These are phyloP conservation scores for Pammene fasciana DNA, from an alignment of 2,888 invertebrate species.

Conservation along the genomic window DNA sequence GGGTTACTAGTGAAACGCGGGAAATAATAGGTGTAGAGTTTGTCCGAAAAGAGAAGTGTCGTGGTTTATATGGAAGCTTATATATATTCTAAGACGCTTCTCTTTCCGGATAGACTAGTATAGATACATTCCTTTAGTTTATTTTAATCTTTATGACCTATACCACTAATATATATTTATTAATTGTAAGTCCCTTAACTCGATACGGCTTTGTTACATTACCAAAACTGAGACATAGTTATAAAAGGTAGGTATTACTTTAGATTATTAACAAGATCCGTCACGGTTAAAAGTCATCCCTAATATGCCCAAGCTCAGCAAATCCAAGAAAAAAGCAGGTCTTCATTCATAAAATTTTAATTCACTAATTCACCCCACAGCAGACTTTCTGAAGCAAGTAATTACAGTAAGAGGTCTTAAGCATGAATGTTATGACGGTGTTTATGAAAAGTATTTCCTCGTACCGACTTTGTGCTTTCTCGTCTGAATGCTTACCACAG, in stretches of 20 bases:
- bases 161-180: neutral
- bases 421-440: constrained; percentile 81
- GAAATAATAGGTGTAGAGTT: too few species aligned
- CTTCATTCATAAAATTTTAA: constrained; percentile 77
- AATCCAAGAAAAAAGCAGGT: constrained; percentile 65
- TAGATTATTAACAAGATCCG: constrained; percentile 10
- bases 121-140: too few species aligned
- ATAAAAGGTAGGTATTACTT: neutral
- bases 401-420: constrained; percentile 82
- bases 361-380: constrained; percentile 75
- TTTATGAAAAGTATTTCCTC: constrained; percentile 80
- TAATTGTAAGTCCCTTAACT: too few species aligned
- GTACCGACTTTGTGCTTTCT: constrained; percentile 61
- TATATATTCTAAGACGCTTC: too few species aligned
- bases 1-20: too few species aligned
- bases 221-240: too few species aligned
- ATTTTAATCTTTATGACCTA: too few species aligned
- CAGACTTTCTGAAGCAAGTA: constrained; percentile 64
- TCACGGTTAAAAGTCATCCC: constrained; percentile 11
- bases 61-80: too few species aligned
- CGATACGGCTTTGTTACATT: too few species aligned
- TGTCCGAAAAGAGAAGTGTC: too few species aligned
- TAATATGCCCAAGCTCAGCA: constrained; percentile 17
- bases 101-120: too few species aligned
- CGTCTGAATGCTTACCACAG: constrained; percentile 73